Conservation (phyloP, 2,888 invertebrate genomes). For the Synanthedon vespiformis region DNA sequence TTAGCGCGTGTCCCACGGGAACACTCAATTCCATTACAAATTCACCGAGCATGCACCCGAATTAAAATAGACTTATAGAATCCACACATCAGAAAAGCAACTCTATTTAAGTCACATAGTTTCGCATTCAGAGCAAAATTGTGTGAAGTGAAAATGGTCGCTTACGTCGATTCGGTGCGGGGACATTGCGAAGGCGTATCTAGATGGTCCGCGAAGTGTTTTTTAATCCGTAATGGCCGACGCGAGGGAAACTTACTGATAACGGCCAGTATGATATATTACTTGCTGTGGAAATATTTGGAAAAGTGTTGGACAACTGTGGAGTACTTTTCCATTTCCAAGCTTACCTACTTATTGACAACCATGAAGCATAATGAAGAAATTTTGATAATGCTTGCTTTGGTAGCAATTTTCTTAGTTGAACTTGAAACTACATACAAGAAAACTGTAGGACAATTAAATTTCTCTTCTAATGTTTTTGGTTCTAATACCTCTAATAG, state of each 20-base stretch:
- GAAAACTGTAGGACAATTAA: too few species aligned
- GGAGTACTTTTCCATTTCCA: slow-evolving; percentile 11
- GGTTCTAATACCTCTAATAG: too few species aligned
- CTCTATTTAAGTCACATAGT: neutral
- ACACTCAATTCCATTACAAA: slow-evolving; percentile 58
- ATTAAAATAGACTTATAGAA: slow-evolving; percentile 34
- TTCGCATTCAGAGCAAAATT: neutral
- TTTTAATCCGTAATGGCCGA: slow-evolving; percentile 60
- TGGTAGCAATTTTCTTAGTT: too few species aligned
- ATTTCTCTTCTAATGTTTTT: too few species aligned
- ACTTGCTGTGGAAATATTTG: slow-evolving; percentile 26
- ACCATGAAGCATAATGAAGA: too few species aligned
- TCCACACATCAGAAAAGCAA: slow-evolving; percentile 6
- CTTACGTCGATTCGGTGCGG: slow-evolving; percentile 1
- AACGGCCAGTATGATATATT: slow-evolving; percentile 49
- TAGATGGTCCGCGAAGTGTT: slow-evolving; percentile 49
- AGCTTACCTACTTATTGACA: too few species aligned
- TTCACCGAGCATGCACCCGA: slow-evolving; percentile 44
- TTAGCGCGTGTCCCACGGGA: slow-evolving; percentile 25
- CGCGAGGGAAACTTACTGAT: slow-evolving; percentile 27
- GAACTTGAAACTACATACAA: too few species aligned
- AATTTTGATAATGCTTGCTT: too few species aligned
- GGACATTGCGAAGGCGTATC: slow-evolving; percentile 21
- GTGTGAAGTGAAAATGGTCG: neutral
- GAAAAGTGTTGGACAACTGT: slow-evolving; percentile 12